A percentile compares a stretch with the other conserved stretches of the same genome.
phyloP scores from a whole-genome alignment of 2,113 vertebrate species.

The Gasterosteus aculeatus region DNA sequence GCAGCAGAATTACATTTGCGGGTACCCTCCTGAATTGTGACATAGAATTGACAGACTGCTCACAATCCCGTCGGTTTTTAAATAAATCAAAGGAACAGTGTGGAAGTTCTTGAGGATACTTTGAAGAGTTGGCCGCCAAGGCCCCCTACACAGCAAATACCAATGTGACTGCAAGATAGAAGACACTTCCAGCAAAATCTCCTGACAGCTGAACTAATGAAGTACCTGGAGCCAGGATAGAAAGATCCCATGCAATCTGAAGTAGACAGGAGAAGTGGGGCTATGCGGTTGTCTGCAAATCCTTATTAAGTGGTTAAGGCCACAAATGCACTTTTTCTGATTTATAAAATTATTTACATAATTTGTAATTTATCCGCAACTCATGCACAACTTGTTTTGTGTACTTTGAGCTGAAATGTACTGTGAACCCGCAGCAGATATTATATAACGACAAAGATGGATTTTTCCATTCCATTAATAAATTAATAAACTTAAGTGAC shows the following conservation, averaged over 20 bases:
- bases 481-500: neutral
- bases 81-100: slow-evolving; percentile 51
- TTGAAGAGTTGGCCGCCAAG: slow-evolving; percentile 17
- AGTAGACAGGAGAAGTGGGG: neutral
- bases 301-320: slow-evolving; percentile 11
- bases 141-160: slow-evolving; percentile 15
- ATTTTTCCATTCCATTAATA: neutral
- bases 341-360: neutral
- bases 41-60: slow-evolving; percentile 42
- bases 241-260: slow-evolving; percentile 24
- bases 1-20: slow-evolving; percentile 46
- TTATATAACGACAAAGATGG: neutral
- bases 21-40: slow-evolving; percentile 38
- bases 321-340: neutral
- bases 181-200: slow-evolving; percentile 15
- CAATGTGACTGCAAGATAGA: slow-evolving; percentile 8
- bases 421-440: neutral
- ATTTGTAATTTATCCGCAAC: neutral
- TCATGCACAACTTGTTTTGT: neutral
- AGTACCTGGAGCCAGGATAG: slow-evolving; percentile 18
- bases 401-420: slow-evolving; percentile 8
- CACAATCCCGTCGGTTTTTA: slow-evolving; percentile 40
- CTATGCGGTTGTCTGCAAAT: neutral
- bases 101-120: slow-evolving; percentile 33
- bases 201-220: slow-evolving; percentile 34